Base-by-base conservation (phyloP, 2,797 vertebrate species). In the Megaceryle alcyon region DNA sequence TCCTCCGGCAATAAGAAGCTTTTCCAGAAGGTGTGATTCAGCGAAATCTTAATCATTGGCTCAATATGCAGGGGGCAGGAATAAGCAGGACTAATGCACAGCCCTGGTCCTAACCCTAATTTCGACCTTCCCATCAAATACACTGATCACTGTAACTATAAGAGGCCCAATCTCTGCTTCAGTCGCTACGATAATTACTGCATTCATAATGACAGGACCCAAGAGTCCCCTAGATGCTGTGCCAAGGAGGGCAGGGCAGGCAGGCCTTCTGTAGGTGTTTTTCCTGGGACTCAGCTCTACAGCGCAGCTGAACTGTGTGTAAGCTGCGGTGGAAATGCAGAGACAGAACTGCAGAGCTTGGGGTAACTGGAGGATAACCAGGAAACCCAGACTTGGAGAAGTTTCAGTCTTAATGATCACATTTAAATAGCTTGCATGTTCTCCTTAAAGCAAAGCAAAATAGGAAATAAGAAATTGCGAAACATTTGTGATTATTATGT, bases 21-120 rank as follows among this genome's bases (percentile, higher is more conserved):
- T 77, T 82, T 91, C 66, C 82, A 81, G 80, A 92, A 91, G 76
- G 48, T 12, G 33, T 90, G 90, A 94, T 92, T 94, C 82, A 96
- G 87, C 87, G 73, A 94, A 86, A 84, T 64, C 77, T 79, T 51
- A 20, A 56, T 31, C 41, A 35, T 11, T 80, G 78, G 61, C 60
- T 92, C 21, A 73, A 53, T 41, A 65, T 0, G 0, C 53, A 73
- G 48, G 39, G 70, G 87, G 73, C n/a, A 70, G 79, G 37, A 92
- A 83, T 53, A 85, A 80, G 75, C 8, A 35, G 72, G 49, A 79
- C 33, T 69, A 90, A 73, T 15, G 28, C 7, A 61, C 1, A 46
- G 14, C 17, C 18, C n/a, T 65, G 35, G 5, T 73, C 37, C 60
- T 44, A 92, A 82, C 33, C 46, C 5, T 1, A 7, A 81, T 48